A percentile compares a stretch with the other conserved stretches of the same genome.
phyloP scores from a whole-genome alignment of 2,888 invertebrate genomes.

The Hypomecis atomaria region DNA sequence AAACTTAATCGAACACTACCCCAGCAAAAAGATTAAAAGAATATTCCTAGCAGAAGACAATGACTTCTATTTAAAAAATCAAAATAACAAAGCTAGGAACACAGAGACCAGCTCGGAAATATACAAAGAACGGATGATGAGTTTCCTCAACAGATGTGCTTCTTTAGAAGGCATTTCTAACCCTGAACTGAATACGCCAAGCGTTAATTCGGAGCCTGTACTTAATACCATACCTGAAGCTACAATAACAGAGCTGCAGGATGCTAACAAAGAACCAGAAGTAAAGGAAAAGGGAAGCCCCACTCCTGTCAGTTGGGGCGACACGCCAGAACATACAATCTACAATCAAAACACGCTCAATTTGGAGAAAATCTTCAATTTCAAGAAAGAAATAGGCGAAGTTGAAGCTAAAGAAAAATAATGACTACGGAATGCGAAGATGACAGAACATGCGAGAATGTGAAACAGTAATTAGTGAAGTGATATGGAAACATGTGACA shows the following conservation, averaged over 20 bases:
- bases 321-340: constrained; percentile 70
- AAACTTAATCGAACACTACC: constrained; percentile 82
- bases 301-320: constrained; percentile 76
- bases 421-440: constrained; percentile 10
- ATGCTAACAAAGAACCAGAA: constrained; percentile 42
- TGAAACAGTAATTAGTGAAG: constrained; percentile 2
- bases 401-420: constrained; percentile 30
- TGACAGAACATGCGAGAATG: constrained; percentile 5
- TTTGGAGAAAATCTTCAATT: constrained; percentile 74
- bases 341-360: constrained; percentile 79
- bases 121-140: constrained; percentile 78
- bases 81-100: constrained; percentile 75
- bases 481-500: neutral
- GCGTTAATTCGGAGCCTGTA: constrained; percentile 65
- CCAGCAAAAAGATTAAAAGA: constrained; percentile 80
- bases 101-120: constrained; percentile 77
- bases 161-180: constrained; percentile 69
- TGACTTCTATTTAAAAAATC: constrained; percentile 74
- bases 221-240: constrained; percentile 70
- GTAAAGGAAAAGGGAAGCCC: constrained; percentile 30
- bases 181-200: constrained; percentile 63
- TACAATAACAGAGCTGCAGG: constrained; percentile 43
- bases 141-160: constrained; percentile 73
- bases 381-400: constrained; percentile 54
- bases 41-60: constrained; percentile 77